Conservation (phyloP, 2,797 vertebrate species). For the Psittacula echo region DNA sequence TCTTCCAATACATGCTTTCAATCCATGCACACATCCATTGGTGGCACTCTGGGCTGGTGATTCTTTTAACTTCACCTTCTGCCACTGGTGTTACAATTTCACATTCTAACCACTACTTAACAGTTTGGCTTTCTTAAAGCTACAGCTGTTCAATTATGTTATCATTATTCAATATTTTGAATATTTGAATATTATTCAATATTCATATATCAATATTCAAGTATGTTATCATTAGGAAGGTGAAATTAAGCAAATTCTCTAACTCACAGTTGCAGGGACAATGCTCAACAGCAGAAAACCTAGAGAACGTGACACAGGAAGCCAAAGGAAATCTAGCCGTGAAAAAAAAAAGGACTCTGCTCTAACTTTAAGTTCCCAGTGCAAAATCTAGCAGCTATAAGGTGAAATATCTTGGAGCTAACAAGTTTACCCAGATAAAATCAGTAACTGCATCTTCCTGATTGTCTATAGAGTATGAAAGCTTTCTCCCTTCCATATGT, state of each 20-base stretch:
- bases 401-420: not conserved
- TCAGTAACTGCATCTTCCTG: not conserved
- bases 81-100: not conserved
- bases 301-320: not conserved
- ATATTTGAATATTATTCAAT: too few relatives aligned
- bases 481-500: not conserved
- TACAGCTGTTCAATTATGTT: not conserved
- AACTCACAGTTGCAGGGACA: not conserved
- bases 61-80: not conserved
- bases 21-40: not conserved
- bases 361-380: not conserved
- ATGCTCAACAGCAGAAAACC: not conserved
- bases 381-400: not conserved
- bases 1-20: not conserved
- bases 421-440: not conserved
- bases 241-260: not conserved
- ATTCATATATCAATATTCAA: too few relatives aligned
- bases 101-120: not conserved
- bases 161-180: too few relatives aligned
- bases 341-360: not conserved
- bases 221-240: not conserved
- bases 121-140: not conserved
- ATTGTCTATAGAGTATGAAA: not conserved
- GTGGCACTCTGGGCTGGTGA: too few relatives aligned
- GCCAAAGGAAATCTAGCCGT: not conserved